Percentiles rank a stretch among this genome's conserved stretches.
phyloP scores from a whole-genome alignment of 2,888 invertebrate species.

The Amphipoea oculea region DNA sequence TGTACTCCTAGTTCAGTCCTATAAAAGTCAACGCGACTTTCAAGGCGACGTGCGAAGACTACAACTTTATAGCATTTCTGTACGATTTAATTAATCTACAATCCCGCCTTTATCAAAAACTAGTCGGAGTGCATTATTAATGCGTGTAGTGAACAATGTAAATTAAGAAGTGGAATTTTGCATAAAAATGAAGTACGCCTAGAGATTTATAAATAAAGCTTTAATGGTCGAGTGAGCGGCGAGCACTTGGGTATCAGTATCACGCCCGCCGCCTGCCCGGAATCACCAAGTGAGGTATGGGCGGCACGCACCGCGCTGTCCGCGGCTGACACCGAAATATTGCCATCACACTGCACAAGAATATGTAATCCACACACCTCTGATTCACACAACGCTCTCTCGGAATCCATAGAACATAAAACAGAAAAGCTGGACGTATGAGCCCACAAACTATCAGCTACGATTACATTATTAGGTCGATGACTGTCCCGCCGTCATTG shows the following conservation, averaged over 20 bases:
- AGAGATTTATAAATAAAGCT: constrained; percentile 54
- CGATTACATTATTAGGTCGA: neutral
- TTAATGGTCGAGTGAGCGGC: constrained; percentile 51
- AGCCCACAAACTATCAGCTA: neutral
- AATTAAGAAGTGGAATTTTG: constrained; percentile 53
- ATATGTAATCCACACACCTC: constrained; percentile 52
- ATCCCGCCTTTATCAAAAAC: constrained; percentile 33
- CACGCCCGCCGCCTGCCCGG: constrained; percentile 65
- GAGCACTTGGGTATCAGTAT: constrained; percentile 55
- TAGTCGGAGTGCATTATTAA: constrained; percentile 36
- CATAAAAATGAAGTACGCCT: constrained; percentile 56
- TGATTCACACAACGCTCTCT: constrained; percentile 53
- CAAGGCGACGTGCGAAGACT: constrained; percentile 33
- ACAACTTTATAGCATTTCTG: constrained; percentile 21
- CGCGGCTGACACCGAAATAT: constrained; percentile 73
- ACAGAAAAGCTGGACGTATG: neutral
- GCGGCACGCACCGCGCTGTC: constrained; percentile 71
- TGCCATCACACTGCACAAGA: constrained; percentile 63
- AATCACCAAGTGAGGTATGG: constrained; percentile 71
- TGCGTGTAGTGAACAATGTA: constrained; percentile 31
- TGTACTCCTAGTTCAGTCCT: constrained; percentile 19
- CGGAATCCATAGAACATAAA: constrained; percentile 25
- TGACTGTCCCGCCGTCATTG: constrained; percentile 36
- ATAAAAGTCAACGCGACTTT: constrained; percentile 22
- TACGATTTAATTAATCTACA: constrained; percentile 23